Evolutionary conservation across 2,113 vertebrate genomes (phyloP), one percentile per base, ranked within the genome.

Genomic region (Excalfactoria chinensis): DNA sequence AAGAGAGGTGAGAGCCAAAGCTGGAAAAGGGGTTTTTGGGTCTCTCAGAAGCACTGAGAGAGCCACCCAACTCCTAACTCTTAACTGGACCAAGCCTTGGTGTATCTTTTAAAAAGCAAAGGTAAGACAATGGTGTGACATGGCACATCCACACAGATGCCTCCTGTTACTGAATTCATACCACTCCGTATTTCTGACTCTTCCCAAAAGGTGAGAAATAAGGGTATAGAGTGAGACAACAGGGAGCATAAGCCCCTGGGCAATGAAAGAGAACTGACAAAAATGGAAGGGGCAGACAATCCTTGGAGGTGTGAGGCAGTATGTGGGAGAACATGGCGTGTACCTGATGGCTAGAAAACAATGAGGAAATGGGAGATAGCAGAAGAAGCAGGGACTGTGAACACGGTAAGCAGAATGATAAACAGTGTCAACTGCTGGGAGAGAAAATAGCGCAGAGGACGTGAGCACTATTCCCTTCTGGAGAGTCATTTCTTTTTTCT

Each of bases 201-300:
- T 32, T 64, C 43, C 41, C 19, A 68, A 20, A 21, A 67, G 32
- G 18, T n/a, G 43, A 44, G 21, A 15, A 44, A 11, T 20, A 44
- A 46, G 30, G 25, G 13, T 32, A 43, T 10, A 32, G 49, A 35
- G 59, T 0, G 0, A 43, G 48, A 64, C 1, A 41, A 26, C 19
- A 60, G 32, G 60, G n/a, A 7, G 7, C 3, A 5, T 0, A 15
- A 11, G 62, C 25, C 6, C 34, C 12, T 18, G 48, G 8, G 25
- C 19, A 34, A 51, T 28, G 22, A 70, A 70, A 51, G n/a, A 37
- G 18, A 25, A 25, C 16, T 37, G 34, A 34, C 11, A 51, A 70
- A 28, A 23, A 37, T 12, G 34, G 51, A 51, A 51, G n/a, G 25
- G 48, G n/a, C 16, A 51, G 46, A 70, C 51, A 25, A 30, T 18